Evolutionary conservation across 2,888 invertebrate species (phyloP).

Genomic region (Hecatera dysodea): DNA sequence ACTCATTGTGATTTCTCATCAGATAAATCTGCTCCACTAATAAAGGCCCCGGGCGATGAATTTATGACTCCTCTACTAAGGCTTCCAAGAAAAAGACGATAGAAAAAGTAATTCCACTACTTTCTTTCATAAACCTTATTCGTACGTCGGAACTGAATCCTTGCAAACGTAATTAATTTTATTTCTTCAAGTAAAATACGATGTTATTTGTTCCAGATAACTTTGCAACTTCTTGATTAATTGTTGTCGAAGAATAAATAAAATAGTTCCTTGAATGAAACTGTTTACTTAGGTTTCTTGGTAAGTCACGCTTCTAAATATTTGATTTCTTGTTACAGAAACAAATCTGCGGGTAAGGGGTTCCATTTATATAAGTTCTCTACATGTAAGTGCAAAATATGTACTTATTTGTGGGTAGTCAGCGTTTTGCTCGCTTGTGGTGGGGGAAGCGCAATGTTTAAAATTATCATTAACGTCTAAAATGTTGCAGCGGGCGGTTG

Average conservation of each 20-base stretch:
- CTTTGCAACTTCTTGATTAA: slow-evolving; percentile 29
- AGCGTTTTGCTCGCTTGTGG: slow-evolving; percentile 4
- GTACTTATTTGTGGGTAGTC: slow-evolving; percentile 30
- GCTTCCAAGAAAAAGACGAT: slow-evolving; percentile 14
- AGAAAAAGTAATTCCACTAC: slow-evolving; percentile 40
- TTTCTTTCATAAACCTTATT: slow-evolving; percentile 23
- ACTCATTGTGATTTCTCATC: slow-evolving; percentile 33
- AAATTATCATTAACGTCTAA: slow-evolving; percentile 57
- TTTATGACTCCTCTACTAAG: slow-evolving; percentile 28
- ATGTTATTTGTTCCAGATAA: slow-evolving; percentile 19
- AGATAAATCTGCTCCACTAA: slow-evolving; percentile 34
- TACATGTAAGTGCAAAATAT: slow-evolving; percentile 21
- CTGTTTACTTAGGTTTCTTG: slow-evolving; percentile 7
- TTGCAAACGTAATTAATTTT: slow-evolving; percentile 43
- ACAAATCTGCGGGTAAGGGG: slow-evolving; percentile 29
- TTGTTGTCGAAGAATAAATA: slow-evolving; percentile 26
- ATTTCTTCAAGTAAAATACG: slow-evolving; percentile 39
- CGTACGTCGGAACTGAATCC: slow-evolving; percentile 34
- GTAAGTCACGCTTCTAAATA: slow-evolving; percentile 41
- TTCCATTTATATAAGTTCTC: slow-evolving; percentile 33
- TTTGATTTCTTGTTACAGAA: slow-evolving; percentile 37
- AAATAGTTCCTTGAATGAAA: slow-evolving; percentile 11
- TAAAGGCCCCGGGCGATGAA: slow-evolving; percentile 30
- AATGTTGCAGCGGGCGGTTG: slow-evolving; percentile 34
- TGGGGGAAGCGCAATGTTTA: slow-evolving; percentile 48